phyloP scores from a whole-genome alignment of 2,113 vertebrate species.

The Sinocyclocheilus anshuiensis region DNA sequence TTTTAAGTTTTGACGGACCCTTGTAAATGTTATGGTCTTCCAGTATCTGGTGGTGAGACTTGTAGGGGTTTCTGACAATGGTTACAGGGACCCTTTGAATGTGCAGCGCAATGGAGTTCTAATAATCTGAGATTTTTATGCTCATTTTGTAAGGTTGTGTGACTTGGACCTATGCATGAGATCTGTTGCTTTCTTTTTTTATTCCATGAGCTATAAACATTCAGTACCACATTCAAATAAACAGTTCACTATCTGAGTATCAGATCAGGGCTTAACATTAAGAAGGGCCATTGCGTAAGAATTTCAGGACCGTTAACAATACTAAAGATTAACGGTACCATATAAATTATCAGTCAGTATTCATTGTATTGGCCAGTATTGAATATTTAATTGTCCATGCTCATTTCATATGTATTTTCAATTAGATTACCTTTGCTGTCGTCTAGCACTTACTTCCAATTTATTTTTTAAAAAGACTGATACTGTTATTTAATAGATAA shows the following conservation, averaged over 20 bases:
- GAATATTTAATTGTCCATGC: neutral
- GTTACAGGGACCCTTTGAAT: neutral
- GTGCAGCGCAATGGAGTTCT: neutral
- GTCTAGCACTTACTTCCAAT: neutral
- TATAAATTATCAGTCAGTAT: neutral
- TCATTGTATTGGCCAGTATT: neutral
- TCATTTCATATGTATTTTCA: neutral
- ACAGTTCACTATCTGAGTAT: neutral
- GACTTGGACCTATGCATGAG: neutral
- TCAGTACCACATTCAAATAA: neutral
- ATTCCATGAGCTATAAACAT: neutral
- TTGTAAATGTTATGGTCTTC: slow-evolving; percentile 32
- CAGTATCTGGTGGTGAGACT: neutral
- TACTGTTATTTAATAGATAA: neutral
- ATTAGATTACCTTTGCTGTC: neutral
- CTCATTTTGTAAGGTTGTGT: neutral
- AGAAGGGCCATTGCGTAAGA: neutral
- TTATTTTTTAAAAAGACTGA: neutral
- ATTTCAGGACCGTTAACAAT: neutral
- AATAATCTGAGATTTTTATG: neutral
- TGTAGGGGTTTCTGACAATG: slow-evolving; percentile 19
- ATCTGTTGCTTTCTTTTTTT: neutral
- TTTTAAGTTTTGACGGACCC: slow-evolving; percentile 15
- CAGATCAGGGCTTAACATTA: neutral
- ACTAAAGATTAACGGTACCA: neutral